These are phyloP conservation scores for Nephrotoma guestfalica DNA, from an alignment of 2,888 invertebrate species.

Conservation along the genomic window DNA sequence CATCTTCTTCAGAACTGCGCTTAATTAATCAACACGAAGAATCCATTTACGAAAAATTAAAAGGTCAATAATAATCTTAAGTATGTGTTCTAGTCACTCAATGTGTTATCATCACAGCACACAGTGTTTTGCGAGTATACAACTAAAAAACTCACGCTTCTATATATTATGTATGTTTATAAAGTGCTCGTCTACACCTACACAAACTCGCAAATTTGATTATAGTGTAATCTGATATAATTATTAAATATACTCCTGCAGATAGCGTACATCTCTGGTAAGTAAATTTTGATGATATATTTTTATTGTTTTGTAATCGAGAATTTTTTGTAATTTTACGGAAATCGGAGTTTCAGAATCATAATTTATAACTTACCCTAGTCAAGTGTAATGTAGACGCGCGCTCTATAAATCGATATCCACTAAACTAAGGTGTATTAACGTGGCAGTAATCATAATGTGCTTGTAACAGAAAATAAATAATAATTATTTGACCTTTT, in stretches of 20 bases:
- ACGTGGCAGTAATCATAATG: not conserved
- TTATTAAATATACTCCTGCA: not conserved
- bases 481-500: not conserved
- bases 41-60: not conserved
- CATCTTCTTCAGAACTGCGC: not conserved
- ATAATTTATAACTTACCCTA: not conserved
- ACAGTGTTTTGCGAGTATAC: not conserved
- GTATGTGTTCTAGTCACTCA: not conserved
- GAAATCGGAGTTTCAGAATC: not conserved
- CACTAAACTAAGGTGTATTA: not conserved
- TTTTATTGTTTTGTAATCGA: not conserved
- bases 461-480: not conserved
- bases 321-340: not conserved
- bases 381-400: not conserved
- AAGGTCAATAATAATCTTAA: not conserved
- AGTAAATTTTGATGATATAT: not conserved
- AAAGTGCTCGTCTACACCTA: not conserved
- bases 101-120: not conserved
- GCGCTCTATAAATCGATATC: not conserved
- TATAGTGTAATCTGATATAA: not conserved
- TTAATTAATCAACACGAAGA: not conserved
- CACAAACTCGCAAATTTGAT: not conserved
- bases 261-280: not conserved
- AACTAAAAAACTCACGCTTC: not conserved
- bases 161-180: not conserved